Conservation (phyloP, 2,113 vertebrate species). For the Pseudonaja textilis region DNA sequence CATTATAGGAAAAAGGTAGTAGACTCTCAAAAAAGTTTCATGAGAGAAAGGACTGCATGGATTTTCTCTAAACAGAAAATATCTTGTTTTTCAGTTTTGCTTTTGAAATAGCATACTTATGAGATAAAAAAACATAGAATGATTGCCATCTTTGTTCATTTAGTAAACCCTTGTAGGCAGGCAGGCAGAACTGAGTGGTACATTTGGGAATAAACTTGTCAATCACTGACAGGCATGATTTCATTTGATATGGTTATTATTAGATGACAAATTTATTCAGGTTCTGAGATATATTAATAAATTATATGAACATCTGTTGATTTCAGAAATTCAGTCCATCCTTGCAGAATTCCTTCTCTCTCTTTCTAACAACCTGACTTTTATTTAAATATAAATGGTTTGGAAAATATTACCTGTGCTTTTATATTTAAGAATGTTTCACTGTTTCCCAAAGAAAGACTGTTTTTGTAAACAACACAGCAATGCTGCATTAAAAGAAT, state of each 20-base stretch:
- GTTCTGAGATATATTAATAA: conserved; percentile 3
- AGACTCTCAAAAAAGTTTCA: neutral
- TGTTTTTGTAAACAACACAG: neutral
- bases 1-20: neutral
- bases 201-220: conserved; percentile 3
- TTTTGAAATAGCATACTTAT: neutral
- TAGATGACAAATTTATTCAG: neutral
- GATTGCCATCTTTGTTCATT: conserved; percentile 7
- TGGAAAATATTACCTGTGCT: neutral
- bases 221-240: neutral
- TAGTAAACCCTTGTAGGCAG: neutral
- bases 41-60: neutral
- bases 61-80: conserved; percentile 2
- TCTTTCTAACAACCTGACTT: neutral
- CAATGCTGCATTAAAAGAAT: neutral
- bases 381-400: neutral
- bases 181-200: neutral
- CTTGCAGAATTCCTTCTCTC: neutral
- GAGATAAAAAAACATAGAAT: neutral
- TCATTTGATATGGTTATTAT: conserved; percentile 1
- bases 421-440: neutral
- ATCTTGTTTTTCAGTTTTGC: neutral
- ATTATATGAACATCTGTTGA: neutral
- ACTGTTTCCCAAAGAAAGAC: neutral
- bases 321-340: neutral